Conservation (phyloP, 2,797 vertebrate species). For the Cryptoprocta ferox region DNA sequence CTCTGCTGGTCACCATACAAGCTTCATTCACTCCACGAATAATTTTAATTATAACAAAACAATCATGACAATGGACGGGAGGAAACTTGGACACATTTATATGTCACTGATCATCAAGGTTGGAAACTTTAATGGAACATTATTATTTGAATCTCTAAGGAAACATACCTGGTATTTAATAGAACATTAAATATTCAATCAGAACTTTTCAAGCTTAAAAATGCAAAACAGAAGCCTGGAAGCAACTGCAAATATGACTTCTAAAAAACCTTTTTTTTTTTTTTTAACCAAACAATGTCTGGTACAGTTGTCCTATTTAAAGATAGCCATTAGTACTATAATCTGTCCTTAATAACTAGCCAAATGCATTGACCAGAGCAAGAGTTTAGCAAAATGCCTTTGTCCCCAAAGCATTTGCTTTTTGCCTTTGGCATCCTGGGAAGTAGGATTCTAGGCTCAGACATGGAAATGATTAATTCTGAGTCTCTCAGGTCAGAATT, state of each 20-base stretch:
- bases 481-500: constrained; percentile 31
- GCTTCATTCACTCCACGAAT: not conserved
- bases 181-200: constrained; percentile 8
- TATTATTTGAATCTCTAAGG: not conserved
- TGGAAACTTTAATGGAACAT: not conserved
- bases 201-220: constrained; percentile 9
- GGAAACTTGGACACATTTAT: not conserved
- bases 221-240: not conserved
- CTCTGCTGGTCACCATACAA: not conserved
- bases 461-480: constrained; percentile 47
- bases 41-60: not conserved
- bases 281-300: not conserved
- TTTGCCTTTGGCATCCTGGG: not conserved
- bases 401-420: not conserved
- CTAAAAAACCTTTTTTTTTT: not conserved
- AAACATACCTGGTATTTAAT: constrained; percentile 7
- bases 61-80: not conserved
- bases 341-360: not conserved
- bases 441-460: not conserved
- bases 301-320: not conserved
- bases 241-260: not conserved
- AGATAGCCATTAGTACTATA: not conserved
- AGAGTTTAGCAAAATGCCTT: not conserved
- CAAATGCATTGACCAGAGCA: not conserved
- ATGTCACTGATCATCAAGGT: not conserved